Base-by-base conservation (phyloP, 2,113 vertebrate species). In the Herpetotheres cachinnans region DNA sequence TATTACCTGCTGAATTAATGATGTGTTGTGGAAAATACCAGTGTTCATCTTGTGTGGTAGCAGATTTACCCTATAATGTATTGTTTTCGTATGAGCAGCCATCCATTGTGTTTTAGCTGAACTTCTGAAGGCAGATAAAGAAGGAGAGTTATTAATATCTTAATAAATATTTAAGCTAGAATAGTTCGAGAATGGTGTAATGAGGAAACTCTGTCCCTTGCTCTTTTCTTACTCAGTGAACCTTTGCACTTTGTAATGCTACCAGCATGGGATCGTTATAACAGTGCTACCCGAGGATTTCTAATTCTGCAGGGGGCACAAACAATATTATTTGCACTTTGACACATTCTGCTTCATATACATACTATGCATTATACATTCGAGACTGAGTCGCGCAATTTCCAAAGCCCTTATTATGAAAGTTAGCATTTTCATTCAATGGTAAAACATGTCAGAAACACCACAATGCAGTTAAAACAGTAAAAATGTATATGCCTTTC, bases 131-230 rank as follows among this genome's bases (percentile, higher is more conserved):
- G 80, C 80, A 95, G 95, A 96, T 97, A 91, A 96, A 97, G 85
- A 54, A 82, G 94, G 79, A 93, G 80, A 95, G 92, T 97, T 98
- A 98, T 97, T 98, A 97, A 98, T 98, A 98, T 97, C 90, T 97
- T 98, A 98, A 98, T 98, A 98, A 98, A 98, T 98, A 98, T 98
- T 98, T 98, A 97, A 98, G 93, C 91, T 91, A 95, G 88, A 98
- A 97, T 97, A 94, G 85, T 98, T 97, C 38, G 71, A 86, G 86
- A 96, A 95, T 93, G 84, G 89, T 96, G 84, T 98, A 98, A 97
- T 98, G 97, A 98, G 95, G 94, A 95, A 97, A 94, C 93, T 96
- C 85, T 97, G 96, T 97, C 96, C 84, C 89, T 97, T 97, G 96
- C 97, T 96, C 96, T 97, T 97, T 95, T 97, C 95, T 97, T 96